These are phyloP conservation scores for Sebastes minor DNA, from an alignment of 2,797 vertebrate species.

Conservation along the genomic window DNA sequence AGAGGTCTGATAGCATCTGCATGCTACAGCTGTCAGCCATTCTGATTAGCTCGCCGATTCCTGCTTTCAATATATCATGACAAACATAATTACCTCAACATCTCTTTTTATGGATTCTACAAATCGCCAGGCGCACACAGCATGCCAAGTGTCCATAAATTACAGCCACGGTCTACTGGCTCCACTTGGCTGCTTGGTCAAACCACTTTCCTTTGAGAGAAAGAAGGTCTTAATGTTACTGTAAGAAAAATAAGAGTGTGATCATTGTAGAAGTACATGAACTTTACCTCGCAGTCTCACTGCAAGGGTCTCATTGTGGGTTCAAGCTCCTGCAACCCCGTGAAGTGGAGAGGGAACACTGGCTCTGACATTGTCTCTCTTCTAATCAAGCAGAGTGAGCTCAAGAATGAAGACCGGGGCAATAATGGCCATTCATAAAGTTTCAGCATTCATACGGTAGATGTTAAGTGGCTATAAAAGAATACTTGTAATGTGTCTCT, in stretches of 20 bases:
- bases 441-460: constrained; percentile 6
- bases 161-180: constrained; percentile 50
- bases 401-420: constrained; percentile 7
- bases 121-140: constrained; percentile 67
- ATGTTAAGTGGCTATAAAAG: constrained; percentile 42
- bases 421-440: constrained; percentile 23
- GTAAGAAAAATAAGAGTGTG: not conserved
- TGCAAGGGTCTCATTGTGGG: not conserved
- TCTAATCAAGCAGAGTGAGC: constrained; percentile 27
- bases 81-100: constrained; percentile 85
- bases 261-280: constrained; percentile 4
- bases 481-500: not conserved
- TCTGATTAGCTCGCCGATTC: constrained; percentile 77
- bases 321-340: not conserved
- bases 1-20: constrained; percentile 85
- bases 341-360: not conserved
- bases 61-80: constrained; percentile 81
- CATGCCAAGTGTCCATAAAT: constrained; percentile 80
- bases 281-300: constrained; percentile 7
- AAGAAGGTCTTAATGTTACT: constrained; percentile 24
- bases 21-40: constrained; percentile 81
- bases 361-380: not conserved
- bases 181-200: constrained; percentile 44
- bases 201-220: constrained; percentile 38
- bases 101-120: constrained; percentile 84